Percentiles rank a stretch among this genome's conserved stretches.
These are phyloP conservation scores for Xestia sexstrigata DNA, from an alignment of 2,888 invertebrate genomes.

Conservation along the genomic window DNA sequence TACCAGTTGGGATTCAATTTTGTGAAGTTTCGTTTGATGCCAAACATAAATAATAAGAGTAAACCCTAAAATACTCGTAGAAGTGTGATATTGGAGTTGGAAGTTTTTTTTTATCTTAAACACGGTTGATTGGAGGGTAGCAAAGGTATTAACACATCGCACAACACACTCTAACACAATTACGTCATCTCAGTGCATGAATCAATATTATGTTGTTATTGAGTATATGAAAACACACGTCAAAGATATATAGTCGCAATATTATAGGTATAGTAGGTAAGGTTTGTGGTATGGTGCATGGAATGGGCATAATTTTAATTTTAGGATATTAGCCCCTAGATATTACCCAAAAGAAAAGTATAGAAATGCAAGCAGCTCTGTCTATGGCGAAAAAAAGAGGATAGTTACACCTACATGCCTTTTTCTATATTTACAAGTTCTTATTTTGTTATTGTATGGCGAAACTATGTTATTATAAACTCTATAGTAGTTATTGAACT, in stretches of 20 bases:
- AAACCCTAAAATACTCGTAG: constrained; percentile 23
- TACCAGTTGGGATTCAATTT: background rate
- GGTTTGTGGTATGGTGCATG: constrained; percentile 30
- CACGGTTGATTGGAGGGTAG: constrained; percentile 46
- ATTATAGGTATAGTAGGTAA: background rate
- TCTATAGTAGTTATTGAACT: background rate
- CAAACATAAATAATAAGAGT: constrained; percentile 10
- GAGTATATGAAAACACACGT: background rate
- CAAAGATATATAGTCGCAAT: background rate
- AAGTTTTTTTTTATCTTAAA: constrained; percentile 32
- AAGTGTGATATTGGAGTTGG: constrained; percentile 42
- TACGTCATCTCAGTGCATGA: constrained; percentile 48
- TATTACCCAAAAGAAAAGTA: background rate
- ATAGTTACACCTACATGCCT: background rate
- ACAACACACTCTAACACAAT: constrained; percentile 43
- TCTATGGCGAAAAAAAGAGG: background rate
- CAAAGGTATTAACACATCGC: constrained; percentile 40
- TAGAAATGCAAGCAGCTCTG: background rate
- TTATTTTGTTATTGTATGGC: background rate
- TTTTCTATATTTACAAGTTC: background rate
- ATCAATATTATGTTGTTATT: background rate
- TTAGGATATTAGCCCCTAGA: background rate
- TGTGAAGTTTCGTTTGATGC: constrained; percentile 23
- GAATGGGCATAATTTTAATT: constrained; percentile 13
- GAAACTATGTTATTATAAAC: background rate